phyloP scores from a whole-genome alignment of 2,113 vertebrate genomes.

The Upupa epops region DNA sequence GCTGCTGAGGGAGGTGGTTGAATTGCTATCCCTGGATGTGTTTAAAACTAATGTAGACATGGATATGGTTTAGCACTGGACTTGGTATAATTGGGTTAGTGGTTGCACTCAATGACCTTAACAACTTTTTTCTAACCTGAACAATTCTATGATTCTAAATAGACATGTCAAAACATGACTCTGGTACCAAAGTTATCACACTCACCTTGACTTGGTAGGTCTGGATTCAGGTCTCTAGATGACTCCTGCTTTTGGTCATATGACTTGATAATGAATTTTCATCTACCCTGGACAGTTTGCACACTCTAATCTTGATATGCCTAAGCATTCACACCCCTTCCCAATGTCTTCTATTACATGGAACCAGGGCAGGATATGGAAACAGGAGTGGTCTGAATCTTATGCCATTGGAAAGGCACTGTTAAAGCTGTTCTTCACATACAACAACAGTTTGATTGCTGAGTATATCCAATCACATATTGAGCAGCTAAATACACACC shows the following conservation, averaged over 20 bases:
- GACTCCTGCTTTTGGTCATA: neutral
- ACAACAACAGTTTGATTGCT: neutral
- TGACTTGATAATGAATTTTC: neutral
- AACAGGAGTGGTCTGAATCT: neutral
- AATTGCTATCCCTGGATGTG: too few species aligned
- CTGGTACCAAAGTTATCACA: neutral
- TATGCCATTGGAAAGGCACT: neutral
- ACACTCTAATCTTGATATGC: neutral
- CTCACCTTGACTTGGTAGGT: neutral
- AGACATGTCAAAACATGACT: neutral
- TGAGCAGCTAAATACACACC: constrained; percentile 21
- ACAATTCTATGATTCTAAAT: neutral
- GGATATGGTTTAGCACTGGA: too few species aligned
- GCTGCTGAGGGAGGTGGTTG: too few species aligned
- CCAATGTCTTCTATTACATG: neutral
- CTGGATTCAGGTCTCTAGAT: neutral
- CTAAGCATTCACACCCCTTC: neutral
- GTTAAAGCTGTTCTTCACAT: neutral
- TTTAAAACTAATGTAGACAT: too few species aligned
- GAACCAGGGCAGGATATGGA: neutral
- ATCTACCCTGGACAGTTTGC: neutral
- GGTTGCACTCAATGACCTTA: too few species aligned
- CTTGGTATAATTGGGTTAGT: too few species aligned
- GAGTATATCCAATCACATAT: neutral
- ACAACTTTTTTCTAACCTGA: too few species aligned